These are phyloP conservation scores for Perizoma flavofasciatum DNA, from an alignment of 2,888 invertebrate genomes.

Conservation along the genomic window DNA sequence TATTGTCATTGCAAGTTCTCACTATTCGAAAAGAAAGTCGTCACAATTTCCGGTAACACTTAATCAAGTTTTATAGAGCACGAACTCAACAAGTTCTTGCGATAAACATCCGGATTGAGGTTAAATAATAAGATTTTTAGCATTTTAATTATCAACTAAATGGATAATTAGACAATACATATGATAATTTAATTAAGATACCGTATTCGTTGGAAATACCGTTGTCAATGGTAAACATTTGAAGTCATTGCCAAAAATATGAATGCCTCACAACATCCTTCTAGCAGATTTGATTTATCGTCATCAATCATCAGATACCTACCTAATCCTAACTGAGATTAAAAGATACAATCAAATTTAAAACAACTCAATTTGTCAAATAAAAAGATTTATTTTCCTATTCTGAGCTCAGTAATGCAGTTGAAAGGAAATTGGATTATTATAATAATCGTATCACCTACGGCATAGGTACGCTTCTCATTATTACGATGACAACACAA, in stretches of 20 bases:
- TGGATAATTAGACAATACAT: slow-evolving; percentile 17
- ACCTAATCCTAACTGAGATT: neutral
- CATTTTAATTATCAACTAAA: slow-evolving; percentile 17
- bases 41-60: slow-evolving; percentile 9
- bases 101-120: slow-evolving; percentile 24
- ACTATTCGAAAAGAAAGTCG: slow-evolving; percentile 15
- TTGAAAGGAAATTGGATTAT: too few relatives aligned
- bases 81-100: slow-evolving; percentile 10
- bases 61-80: slow-evolving; percentile 8
- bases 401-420: too few relatives aligned
- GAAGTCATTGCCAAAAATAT: slow-evolving; percentile 16
- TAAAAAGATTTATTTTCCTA: too few relatives aligned
- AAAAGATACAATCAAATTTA: neutral
- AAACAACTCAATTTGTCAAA: neutral
- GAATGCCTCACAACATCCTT: slow-evolving; percentile 11
- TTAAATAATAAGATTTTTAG: slow-evolving; percentile 7
- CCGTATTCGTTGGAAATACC: slow-evolving; percentile 20
- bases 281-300: slow-evolving; percentile 5
- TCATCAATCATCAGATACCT: neutral
- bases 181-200: slow-evolving; percentile 21
- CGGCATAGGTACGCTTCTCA: neutral
- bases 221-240: slow-evolving; percentile 20
- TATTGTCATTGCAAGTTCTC: slow-evolving; percentile 10
- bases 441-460: too few relatives aligned
- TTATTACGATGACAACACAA: slow-evolving; percentile 18